Conservation (phyloP, 35 echinoderm and acorn worm species). For the Lytechinus variegatus region DNA sequence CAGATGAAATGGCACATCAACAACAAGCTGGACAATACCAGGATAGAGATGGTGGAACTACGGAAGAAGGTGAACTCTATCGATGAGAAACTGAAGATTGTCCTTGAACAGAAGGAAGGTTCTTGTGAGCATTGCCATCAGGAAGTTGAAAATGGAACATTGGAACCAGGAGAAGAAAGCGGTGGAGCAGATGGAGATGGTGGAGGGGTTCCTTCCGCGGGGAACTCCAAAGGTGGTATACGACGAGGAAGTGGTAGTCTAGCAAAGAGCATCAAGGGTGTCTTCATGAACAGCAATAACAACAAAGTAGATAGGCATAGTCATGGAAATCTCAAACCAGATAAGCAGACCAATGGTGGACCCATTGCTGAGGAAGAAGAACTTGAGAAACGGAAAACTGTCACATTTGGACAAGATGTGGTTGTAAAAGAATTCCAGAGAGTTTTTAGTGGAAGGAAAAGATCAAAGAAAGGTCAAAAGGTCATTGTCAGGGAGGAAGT, state of each 20-base stretch:
- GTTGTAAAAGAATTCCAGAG: slow-evolving; percentile 40
- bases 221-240: not conserved
- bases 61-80: slow-evolving; percentile 34
- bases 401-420: slow-evolving; percentile 40
- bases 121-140: not conserved
- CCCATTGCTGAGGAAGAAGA: not conserved
- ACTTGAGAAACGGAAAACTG: slow-evolving; percentile 27
- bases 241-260: not conserved
- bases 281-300: slow-evolving; percentile 49
- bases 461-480: slow-evolving; percentile 1
- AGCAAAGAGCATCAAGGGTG: slow-evolving; percentile 15
- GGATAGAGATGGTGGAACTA: slow-evolving; percentile 38
- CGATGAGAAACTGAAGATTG: not conserved
- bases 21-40: slow-evolving; percentile 47
- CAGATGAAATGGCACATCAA: slow-evolving; percentile 52
- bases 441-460: slow-evolving; percentile 25
- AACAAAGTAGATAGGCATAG: slow-evolving; percentile 33
- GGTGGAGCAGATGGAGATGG: slow-evolving; percentile 12
- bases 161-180: not conserved
- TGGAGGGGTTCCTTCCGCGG: not conserved
- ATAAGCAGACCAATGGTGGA: not conserved
- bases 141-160: not conserved
- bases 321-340: not conserved
- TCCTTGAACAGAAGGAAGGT: slow-evolving; percentile 16
- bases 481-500: not conserved